Evolutionary conservation across 2,113 vertebrate species (phyloP).

Genomic region (Rhinopomastus cyanomelas): DNA sequence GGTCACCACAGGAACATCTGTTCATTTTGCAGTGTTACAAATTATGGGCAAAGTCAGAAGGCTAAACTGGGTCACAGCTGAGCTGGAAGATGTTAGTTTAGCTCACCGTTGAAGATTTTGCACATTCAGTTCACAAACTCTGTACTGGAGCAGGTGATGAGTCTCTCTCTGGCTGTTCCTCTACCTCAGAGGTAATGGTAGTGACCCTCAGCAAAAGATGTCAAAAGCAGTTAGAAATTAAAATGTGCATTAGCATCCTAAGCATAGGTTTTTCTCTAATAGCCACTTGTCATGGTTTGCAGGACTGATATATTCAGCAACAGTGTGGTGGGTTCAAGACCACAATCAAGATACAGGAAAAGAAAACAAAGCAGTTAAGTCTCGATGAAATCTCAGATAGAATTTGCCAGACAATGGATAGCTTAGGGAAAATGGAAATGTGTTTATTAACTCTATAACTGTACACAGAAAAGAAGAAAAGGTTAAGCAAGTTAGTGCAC

Average conservation of each 20-base stretch:
- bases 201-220: slow-evolving; percentile 20
- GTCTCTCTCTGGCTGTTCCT: not conserved
- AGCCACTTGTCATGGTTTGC: not conserved
- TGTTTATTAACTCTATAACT: too few species aligned
- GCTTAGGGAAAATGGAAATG: too few species aligned
- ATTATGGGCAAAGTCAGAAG: not conserved
- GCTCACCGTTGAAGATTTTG: not conserved
- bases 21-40: not conserved
- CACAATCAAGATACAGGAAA: too few species aligned
- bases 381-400: too few species aligned
- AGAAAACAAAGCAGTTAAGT: too few species aligned
- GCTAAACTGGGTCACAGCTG: slow-evolving; percentile 7
- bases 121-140: not conserved
- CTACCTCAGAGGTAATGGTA: not conserved
- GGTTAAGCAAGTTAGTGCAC: too few species aligned
- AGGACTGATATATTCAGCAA: not conserved
- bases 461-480: too few species aligned
- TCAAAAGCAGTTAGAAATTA: slow-evolving; percentile 27
- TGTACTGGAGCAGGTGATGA: not conserved
- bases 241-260: slow-evolving; percentile 25
- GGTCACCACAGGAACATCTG: not conserved
- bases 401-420: too few species aligned
- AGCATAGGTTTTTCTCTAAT: not conserved
- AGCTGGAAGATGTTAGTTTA: slow-evolving; percentile 20
- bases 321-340: too few species aligned